Percentiles rank a stretch among this genome's conserved stretches.
Conservation (phyloP, 1,140 invertebrate species). For the Tetranychus urticae region DNA sequence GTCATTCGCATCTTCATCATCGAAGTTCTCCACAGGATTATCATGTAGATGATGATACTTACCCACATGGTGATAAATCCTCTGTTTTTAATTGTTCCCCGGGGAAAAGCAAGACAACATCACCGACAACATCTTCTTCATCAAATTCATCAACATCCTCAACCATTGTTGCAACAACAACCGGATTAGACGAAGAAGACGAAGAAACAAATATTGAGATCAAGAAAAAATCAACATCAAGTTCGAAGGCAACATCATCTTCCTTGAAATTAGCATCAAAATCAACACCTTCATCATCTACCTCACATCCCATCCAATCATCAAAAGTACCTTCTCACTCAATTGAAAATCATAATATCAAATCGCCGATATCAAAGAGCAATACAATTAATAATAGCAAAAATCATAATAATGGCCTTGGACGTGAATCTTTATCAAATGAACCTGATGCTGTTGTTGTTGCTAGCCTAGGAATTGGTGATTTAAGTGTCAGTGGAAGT, state of each 20-base stretch:
- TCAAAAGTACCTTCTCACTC: background rate
- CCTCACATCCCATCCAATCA: background rate
- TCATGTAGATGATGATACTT: slow-evolving; percentile 4
- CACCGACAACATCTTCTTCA: background rate
- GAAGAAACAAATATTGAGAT: too few species aligned
- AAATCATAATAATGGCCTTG: background rate
- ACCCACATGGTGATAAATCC: background rate
- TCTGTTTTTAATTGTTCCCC: slow-evolving; percentile 1
- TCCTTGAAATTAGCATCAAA: background rate
- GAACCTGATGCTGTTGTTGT: background rate
- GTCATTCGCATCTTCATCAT: too few species aligned
- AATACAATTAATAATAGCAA: background rate
- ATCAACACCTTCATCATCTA: background rate
- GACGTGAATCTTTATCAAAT: background rate
- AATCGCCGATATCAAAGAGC: background rate
- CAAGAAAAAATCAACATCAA: background rate
- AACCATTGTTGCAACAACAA: background rate
- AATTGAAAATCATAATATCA: background rate
- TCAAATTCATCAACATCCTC: background rate
- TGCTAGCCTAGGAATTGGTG: background rate
- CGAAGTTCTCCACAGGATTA: background rate
- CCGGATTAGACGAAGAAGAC: background rate
- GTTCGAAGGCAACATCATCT: background rate
- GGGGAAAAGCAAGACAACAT: background rate
- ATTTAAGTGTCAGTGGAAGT: background rate